These are phyloP conservation scores for Amphiprion percula DNA, from an alignment of 2,113 vertebrate species.

Conservation along the genomic window DNA sequence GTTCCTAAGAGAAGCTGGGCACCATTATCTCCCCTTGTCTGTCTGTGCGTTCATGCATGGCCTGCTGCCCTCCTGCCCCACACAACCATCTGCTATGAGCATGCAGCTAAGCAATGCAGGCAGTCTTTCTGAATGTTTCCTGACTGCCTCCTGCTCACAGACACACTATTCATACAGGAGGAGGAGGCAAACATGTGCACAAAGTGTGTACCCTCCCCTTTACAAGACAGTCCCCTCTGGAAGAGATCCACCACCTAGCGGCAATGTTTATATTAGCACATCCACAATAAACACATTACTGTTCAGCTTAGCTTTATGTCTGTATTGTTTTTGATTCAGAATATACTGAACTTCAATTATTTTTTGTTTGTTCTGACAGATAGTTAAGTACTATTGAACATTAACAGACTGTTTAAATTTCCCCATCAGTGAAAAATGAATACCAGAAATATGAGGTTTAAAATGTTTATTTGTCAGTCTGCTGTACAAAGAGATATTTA, in stretches of 20 bases:
- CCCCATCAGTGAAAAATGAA: not conserved
- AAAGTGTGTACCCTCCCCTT: constrained; percentile 49
- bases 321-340: no score
- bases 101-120: constrained; percentile 35
- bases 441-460: not conserved
- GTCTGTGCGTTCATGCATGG: constrained; percentile 67
- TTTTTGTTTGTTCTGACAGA: no score
- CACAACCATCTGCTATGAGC: constrained; percentile 59
- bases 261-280: constrained; percentile 23
- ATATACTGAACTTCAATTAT: no score
- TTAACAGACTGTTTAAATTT: rapidly evolving
- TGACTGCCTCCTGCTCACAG: constrained; percentile 50
- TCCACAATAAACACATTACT: not conserved
- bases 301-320: no score
- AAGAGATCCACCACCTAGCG: constrained; percentile 55
- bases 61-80: constrained; percentile 49
- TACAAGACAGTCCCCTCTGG: constrained; percentile 15
- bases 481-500: constrained; percentile 45
- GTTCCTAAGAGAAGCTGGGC: constrained; percentile 57
- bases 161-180: constrained; percentile 59
- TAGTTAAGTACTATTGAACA: not conserved
- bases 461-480: constrained; percentile 43
- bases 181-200: constrained; percentile 25
- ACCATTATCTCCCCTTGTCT: constrained; percentile 62
- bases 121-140: constrained; percentile 37